Conservation (phyloP, 1,140 invertebrate genomes). For the Heliconius nattereri region DNA sequence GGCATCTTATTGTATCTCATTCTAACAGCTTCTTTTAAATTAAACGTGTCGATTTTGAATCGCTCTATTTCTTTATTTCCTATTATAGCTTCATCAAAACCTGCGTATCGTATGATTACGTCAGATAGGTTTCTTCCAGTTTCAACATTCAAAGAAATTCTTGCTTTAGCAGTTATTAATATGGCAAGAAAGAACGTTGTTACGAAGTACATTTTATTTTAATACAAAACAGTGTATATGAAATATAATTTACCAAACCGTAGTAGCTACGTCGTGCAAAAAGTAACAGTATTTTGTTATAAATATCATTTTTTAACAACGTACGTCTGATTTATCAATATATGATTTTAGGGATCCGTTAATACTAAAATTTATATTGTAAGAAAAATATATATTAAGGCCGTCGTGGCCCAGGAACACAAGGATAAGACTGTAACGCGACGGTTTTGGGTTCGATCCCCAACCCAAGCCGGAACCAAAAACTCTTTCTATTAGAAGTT, state of each 20-base stretch:
- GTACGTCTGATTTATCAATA: background rate
- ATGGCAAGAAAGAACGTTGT: background rate
- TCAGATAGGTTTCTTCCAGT: constrained; percentile 34
- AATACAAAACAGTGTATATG: background rate
- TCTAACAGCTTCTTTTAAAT: constrained; percentile 46
- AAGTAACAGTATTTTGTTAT: background rate
- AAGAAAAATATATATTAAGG: too few species aligned
- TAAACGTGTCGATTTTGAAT: constrained; percentile 28
- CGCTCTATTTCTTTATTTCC: constrained; percentile 36
- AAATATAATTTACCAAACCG: background rate
- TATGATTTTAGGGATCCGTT: background rate
- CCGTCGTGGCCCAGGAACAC: too few species aligned
- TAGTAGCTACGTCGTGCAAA: background rate
- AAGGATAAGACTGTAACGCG: too few species aligned
- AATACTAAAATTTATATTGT: background rate
- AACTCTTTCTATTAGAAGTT: too few species aligned
- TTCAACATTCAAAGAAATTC: constrained; percentile 41
- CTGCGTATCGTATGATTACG: constrained; percentile 36
- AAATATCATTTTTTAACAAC: background rate
- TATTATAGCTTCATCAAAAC: constrained; percentile 40
- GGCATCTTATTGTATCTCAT: constrained; percentile 45
- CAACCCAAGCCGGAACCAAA: too few species aligned
- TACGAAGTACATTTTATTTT: constrained; percentile 14
- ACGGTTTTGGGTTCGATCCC: too few species aligned
- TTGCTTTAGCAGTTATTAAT: constrained; percentile 16